These are phyloP conservation scores for Brachyhypopomus gauderio DNA, from an alignment of 2,113 vertebrate genomes.

Conservation along the genomic window DNA sequence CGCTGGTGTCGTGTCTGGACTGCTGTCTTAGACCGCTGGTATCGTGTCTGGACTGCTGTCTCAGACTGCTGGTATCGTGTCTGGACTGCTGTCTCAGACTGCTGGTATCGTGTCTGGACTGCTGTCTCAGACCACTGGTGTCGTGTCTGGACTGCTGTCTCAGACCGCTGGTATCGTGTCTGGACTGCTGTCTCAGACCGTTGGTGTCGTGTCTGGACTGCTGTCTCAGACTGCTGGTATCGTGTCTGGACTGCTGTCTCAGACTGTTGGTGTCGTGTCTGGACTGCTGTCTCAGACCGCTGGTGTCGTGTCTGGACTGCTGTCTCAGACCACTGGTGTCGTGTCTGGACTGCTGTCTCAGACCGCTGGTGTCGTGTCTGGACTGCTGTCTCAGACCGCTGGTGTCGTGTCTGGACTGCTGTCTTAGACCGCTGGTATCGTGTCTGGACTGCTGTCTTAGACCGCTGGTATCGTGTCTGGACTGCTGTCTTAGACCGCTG, in stretches of 20 bases:
- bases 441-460: neutral
- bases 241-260: neutral
- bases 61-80: neutral
- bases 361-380: neutral
- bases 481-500: neutral
- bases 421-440: neutral
- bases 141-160: neutral
- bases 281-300: neutral
- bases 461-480: neutral
- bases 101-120: neutral
- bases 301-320: neutral
- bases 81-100: neutral
- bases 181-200: neutral
- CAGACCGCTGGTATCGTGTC: neutral
- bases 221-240: neutral
- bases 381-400: neutral
- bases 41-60: neutral
- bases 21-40: neutral
- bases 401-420: neutral
- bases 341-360: neutral
- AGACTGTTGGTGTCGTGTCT: neutral
- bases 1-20: neutral
- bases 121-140: neutral
- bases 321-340: neutral
- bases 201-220: neutral